A percentile compares a stretch with the other conserved stretches of the same genome.
phyloP scores from a whole-genome alignment of 1,140 invertebrate species.

The Stratiolaelaps scimitus region DNA sequence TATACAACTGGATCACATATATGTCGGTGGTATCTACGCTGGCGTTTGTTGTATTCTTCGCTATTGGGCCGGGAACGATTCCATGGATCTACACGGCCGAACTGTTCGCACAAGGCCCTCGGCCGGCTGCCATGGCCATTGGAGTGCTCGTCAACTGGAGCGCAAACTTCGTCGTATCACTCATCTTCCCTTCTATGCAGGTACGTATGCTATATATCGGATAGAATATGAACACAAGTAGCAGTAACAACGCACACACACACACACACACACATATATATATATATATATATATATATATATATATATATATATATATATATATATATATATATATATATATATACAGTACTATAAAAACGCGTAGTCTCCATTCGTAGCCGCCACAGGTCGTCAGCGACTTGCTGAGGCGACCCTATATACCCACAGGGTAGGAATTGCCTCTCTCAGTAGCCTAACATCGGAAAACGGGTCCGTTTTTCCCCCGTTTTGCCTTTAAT shows the following conservation, averaged over 20 bases:
- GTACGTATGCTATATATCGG: slow-evolving; percentile 45
- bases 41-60: slow-evolving; percentile 91
- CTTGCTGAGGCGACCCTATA: too few species aligned
- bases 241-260: too few species aligned
- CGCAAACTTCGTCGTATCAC: slow-evolving; percentile 91
- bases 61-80: slow-evolving; percentile 84
- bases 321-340: too few species aligned
- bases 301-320: background rate
- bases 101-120: slow-evolving; percentile 87
- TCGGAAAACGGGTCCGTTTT: too few species aligned
- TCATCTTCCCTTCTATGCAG: slow-evolving; percentile 84
- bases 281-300: background rate
- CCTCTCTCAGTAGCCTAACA: too few species aligned
- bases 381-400: too few species aligned
- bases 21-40: slow-evolving; percentile 83
- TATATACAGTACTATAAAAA: background rate
- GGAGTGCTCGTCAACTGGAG: slow-evolving; percentile 96
- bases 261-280: too few species aligned
- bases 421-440: too few species aligned
- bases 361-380: too few species aligned
- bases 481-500: too few species aligned
- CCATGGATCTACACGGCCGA: slow-evolving; percentile 99
- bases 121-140: slow-evolving; percentile 93
- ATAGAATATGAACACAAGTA: too few species aligned
- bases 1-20: slow-evolving; percentile 94